Conservation (phyloP, 2,888 invertebrate species). For the Dermolepida albohirtum region DNA sequence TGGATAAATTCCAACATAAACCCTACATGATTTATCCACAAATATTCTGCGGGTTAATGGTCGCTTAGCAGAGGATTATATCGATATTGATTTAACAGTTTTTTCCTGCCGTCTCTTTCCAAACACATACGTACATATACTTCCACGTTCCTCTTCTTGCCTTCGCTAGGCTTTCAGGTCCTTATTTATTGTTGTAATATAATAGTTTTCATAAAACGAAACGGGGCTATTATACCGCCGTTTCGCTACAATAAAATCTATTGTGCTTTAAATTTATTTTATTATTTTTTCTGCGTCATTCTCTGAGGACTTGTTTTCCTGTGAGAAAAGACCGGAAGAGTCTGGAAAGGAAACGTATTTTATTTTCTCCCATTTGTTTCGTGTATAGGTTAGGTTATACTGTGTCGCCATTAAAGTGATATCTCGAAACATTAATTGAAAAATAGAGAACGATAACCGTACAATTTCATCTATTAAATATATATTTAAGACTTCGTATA, state of each 20-base stretch:
- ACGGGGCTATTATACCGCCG: constrained; percentile 40
- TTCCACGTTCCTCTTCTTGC: constrained; percentile 8
- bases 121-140: constrained; percentile 15
- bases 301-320: constrained; percentile 28
- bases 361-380: not conserved
- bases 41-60: constrained; percentile 43
- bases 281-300: constrained; percentile 27
- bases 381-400: too few relatives aligned
- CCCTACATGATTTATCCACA: constrained; percentile 40
- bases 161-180: constrained; percentile 19
- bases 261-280: constrained; percentile 39
- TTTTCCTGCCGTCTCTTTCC: constrained; percentile 14
- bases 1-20: constrained; percentile 38
- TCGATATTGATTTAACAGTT: constrained; percentile 44
- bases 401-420: too few relatives aligned
- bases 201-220: constrained; percentile 43
- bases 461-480: too few relatives aligned
- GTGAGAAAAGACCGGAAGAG: constrained; percentile 2
- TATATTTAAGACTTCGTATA: too few relatives aligned
- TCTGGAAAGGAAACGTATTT: not conserved
- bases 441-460: too few relatives aligned
- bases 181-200: constrained; percentile 42
- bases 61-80: constrained; percentile 44
- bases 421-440: too few relatives aligned
- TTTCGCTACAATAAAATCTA: constrained; percentile 42